Evolutionary conservation across 2,797 vertebrate species (phyloP).

Genomic region (Falco peregrinus): DNA sequence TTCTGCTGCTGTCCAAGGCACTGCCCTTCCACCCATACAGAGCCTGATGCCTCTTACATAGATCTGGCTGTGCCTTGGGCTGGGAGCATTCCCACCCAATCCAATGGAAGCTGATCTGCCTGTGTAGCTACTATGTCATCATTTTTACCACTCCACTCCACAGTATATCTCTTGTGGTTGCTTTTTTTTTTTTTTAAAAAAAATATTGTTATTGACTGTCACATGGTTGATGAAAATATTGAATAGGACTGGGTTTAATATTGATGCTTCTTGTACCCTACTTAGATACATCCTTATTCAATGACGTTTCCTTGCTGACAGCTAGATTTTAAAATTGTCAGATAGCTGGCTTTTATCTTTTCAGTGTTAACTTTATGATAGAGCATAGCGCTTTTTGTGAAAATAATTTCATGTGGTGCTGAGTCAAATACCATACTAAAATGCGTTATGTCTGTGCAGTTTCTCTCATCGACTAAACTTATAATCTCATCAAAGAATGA

Average conservation of each 20-base stretch:
- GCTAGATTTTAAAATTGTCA: neutral
- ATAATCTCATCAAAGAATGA: constrained; percentile 34
- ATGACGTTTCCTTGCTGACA: neutral
- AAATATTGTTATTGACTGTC: neutral
- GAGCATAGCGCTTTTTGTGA: neutral
- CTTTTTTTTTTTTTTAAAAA: neutral
- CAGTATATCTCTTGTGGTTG: neutral
- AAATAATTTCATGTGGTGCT: neutral
- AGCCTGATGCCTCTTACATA: rapidly evolving
- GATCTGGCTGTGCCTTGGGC: neutral
- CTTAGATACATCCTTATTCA: neutral
- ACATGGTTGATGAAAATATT: neutral
- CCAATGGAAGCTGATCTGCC: neutral
- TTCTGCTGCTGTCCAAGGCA: rapidly evolving
- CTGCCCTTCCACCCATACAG: rapidly evolving
- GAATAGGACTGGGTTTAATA: neutral
- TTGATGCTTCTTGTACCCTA: neutral
- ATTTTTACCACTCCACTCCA: neutral
- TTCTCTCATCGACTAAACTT: neutral
- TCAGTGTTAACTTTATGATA: neutral
- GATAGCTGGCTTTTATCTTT: neutral
- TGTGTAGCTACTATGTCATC: neutral
- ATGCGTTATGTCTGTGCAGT: neutral
- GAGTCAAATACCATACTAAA: constrained; percentile 4
- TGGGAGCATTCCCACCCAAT: neutral